phyloP scores from a whole-genome alignment of 2,113 vertebrate species.

The Cnemophilus loriae region DNA sequence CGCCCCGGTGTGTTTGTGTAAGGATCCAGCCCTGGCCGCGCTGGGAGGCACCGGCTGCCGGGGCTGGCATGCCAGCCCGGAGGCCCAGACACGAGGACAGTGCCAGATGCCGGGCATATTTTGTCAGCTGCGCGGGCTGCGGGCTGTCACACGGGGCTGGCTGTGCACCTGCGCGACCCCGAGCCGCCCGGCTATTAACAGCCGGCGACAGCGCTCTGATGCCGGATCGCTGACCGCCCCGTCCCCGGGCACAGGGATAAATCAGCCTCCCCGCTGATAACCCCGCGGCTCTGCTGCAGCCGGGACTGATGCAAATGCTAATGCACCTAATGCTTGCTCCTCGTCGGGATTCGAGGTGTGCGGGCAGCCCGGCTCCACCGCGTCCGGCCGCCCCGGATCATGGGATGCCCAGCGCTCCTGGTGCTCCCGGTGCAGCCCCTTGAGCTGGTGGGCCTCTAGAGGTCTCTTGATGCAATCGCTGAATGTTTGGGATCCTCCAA shows the following conservation, averaged over 20 bases:
- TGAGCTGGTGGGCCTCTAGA: background rate
- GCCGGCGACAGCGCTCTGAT: background rate
- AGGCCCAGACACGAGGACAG: background rate
- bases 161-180: constrained; percentile 62
- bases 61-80: background rate
- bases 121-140: constrained; percentile 53
- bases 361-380: fast-evolving
- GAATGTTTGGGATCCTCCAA: background rate
- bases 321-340: background rate
- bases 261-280: background rate
- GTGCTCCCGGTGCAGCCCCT: background rate
- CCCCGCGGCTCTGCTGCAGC: background rate
- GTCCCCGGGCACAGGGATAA: fast-evolving
- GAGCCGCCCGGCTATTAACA: constrained; percentile 4
- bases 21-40: background rate
- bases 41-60: background rate
- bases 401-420: fast-evolving
- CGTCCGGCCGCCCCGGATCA: fast-evolving
- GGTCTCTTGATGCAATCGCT: background rate
- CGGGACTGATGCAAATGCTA: background rate
- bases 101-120: constrained; percentile 53
- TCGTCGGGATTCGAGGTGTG: fast-evolving
- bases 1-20: background rate
- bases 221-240: background rate
- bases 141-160: constrained; percentile 48